Conservation (phyloP, 1,140 invertebrate species). For the Rhopalosiphum maidis region DNA sequence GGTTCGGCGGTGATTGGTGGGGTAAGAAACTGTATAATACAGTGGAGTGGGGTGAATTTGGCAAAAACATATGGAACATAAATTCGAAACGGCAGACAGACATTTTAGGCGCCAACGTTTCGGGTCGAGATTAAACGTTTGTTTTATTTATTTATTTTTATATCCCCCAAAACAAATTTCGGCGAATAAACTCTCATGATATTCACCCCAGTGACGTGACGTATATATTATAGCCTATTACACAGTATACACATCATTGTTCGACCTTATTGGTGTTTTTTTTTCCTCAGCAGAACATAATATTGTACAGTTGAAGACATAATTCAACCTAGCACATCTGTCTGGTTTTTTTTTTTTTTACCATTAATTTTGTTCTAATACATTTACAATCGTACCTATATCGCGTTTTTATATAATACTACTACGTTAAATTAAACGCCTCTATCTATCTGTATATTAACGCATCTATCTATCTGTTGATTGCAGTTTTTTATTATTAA, state of each 20-base stretch:
- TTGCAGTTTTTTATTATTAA: neutral
- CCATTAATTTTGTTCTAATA: neutral
- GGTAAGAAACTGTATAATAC: neutral
- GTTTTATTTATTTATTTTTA: conserved; percentile 47
- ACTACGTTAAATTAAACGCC: neutral
- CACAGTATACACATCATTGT: neutral
- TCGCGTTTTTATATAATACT: neutral
- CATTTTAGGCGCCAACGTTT: conserved; percentile 49
- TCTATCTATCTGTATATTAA: neutral
- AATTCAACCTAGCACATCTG: neutral
- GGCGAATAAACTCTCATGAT: neutral
- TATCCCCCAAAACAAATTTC: conserved; percentile 10
- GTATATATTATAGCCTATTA: neutral
- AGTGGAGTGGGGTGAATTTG: neutral
- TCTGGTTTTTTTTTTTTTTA: neutral
- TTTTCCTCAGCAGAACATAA: neutral
- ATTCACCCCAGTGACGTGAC: neutral
- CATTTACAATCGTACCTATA: too few species aligned
- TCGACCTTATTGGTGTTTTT: neutral
- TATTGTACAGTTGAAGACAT: neutral
- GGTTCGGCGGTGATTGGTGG: neutral
- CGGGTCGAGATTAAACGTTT: conserved; percentile 45
- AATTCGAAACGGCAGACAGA: conserved; percentile 44
- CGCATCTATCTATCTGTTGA: neutral
- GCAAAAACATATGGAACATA: conserved; percentile 46